Base-by-base conservation (phyloP, 2,888 invertebrate genomes). In the Atrina japonica region DNA sequence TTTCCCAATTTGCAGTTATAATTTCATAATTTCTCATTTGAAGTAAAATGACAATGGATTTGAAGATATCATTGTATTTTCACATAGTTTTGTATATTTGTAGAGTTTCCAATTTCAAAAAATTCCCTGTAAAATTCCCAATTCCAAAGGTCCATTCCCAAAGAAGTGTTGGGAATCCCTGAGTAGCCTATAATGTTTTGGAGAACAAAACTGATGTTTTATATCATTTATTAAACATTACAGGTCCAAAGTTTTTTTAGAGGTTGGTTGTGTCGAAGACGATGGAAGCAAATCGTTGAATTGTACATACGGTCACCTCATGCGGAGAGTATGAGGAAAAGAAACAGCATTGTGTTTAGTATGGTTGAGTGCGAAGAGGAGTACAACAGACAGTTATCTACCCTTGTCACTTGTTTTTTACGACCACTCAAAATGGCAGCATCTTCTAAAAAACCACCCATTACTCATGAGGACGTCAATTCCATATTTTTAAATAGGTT, bases 281-380 rank as follows among this genome's bases (percentile, higher is more conserved):
- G 97, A 49, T 97, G 97, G 97, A 97, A 97, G 90, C 96, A 96
- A 90, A 97, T 97, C 67, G 97, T 97, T 21, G 96, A 97, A 84
- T 95, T 97, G 89, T 97, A 97, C 90, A 97, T 97, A 49, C 96
- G 96, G 89, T 96, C 96, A 73, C 97, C 97, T 0, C 97, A 97
- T 88, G 97, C 97, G 0, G 96, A 97, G 90, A 96, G 95, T 88
- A 96, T 97, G 96, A 92, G 97, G 66, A 97, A 96, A 89, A 91
- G 97, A 69, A 97, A 97, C 92, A 95, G 95, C 94, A 95, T 90
- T 83, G 90, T 91, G 56, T 90, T 89, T 78, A 88, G 87, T 66
- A 96, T 97, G 96, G 96, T 97, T 0, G 97, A 97, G 90, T 94
- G 96, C 3, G 97, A 97, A 90, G 96, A 97, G 88, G 97, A 97